Conservation (phyloP, 2,888 invertebrate species). For the Schizotus pectinicornis region DNA sequence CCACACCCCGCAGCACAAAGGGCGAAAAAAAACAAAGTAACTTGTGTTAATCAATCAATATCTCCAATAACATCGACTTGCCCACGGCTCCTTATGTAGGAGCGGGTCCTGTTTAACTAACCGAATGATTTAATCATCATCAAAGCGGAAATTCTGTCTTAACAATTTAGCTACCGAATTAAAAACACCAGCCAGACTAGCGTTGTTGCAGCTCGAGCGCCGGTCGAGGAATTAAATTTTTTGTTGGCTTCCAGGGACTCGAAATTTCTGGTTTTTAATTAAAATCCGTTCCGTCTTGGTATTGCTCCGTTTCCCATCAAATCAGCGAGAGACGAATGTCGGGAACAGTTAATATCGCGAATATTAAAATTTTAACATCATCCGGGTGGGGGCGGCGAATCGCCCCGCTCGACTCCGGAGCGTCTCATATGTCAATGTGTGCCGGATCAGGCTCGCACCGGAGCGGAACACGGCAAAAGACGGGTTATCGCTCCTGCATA, state of each 20-base stretch:
- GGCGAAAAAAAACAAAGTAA: conserved; percentile 39
- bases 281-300: conserved; percentile 3
- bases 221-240: too few relatives aligned
- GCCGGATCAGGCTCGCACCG: conserved; percentile 44
- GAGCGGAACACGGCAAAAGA: conserved; percentile 43
- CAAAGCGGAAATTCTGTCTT: conserved; percentile 59
- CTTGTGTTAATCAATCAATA: conserved; percentile 60
- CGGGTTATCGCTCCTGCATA: conserved; percentile 36
- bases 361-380: conserved; percentile 52
- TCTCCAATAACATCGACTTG: conserved; percentile 53
- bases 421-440: conserved; percentile 52
- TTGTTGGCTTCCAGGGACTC: too few relatives aligned
- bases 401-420: conserved; percentile 32
- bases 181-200: conserved; percentile 35
- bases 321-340: conserved; percentile 14
- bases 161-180: conserved; percentile 59
- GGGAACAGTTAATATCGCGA: conserved; percentile 44
- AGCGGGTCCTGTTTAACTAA: conserved; percentile 58
- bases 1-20: conserved; percentile 1
- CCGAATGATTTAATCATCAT: conserved; percentile 59
- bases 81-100: conserved; percentile 52
- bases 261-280: conserved; percentile 4
- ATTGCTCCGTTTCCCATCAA: conserved; percentile 5
- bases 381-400: conserved; percentile 31
- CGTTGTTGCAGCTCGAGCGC: not conserved